A percentile compares a stretch with the other conserved stretches of the same genome.
These are phyloP conservation scores for Chelonoidis abingdonii DNA, from an alignment of 2,113 vertebrate species.

Conservation along the genomic window DNA sequence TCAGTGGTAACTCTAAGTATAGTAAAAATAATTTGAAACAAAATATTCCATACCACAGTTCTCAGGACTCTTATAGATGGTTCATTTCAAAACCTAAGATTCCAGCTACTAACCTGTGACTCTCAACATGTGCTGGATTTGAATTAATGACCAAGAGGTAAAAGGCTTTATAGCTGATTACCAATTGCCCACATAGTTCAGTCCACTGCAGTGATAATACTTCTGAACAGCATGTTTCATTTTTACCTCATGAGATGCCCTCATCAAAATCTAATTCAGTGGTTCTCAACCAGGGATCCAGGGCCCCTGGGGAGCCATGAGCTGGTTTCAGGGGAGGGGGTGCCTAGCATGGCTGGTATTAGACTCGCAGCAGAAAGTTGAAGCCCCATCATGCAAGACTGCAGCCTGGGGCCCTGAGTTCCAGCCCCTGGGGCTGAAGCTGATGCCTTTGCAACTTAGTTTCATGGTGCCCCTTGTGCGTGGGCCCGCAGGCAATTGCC, in stretches of 20 bases:
- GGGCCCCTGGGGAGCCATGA: too few species aligned
- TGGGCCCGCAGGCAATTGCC: too few species aligned
- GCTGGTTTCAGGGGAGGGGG: too few species aligned
- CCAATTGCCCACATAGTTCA: not conserved
- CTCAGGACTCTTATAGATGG: not conserved
- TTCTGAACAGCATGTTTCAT: not conserved
- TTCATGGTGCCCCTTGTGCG: too few species aligned
- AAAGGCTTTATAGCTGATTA: not conserved
- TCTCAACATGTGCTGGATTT: not conserved
- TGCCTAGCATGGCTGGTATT: too few species aligned
- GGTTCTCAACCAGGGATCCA: too few species aligned
- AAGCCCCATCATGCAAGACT: too few species aligned
- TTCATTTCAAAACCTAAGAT: not conserved
- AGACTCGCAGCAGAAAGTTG: too few species aligned
- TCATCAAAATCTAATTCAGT: not conserved
- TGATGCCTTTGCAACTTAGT: too few species aligned
- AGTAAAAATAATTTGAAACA: not conserved
- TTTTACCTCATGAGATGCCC: not conserved
- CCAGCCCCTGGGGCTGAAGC: too few species aligned
- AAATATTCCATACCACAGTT: not conserved
- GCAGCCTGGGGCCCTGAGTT: too few species aligned
- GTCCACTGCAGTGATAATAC: not conserved
- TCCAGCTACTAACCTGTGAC: not conserved
- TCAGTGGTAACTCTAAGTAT: not conserved
- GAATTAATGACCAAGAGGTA: not conserved